phyloP scores from a whole-genome alignment of 2,797 vertebrate genomes.

The Tympanoctomys barrerae region DNA sequence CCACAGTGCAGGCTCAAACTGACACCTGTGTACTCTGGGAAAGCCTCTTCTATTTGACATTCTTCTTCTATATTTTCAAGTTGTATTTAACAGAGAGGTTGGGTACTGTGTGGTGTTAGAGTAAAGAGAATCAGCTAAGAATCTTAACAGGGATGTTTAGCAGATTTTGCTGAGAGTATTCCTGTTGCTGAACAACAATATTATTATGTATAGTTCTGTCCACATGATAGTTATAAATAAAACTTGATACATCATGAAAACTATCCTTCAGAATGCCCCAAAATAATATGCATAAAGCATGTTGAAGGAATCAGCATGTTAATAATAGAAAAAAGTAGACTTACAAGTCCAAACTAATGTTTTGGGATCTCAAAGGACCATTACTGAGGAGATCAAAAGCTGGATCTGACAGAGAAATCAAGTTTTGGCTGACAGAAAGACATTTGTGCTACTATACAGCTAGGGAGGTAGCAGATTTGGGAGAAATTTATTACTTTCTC shows the following conservation, averaged over 20 bases:
- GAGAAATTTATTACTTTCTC: neutral
- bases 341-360: neutral
- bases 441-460: neutral
- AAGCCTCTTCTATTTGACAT: neutral
- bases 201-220: neutral
- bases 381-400: neutral
- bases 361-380: neutral
- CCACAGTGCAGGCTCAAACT: neutral
- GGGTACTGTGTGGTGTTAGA: neutral
- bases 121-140: neutral
- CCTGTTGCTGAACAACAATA: neutral
- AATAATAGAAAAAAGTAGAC: neutral
- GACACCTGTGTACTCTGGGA: neutral
- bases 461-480: neutral
- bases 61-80: neutral
- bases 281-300: neutral
- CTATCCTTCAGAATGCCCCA: neutral
- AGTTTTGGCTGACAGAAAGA: neutral
- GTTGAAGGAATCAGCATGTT: neutral
- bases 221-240: neutral
- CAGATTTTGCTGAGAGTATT: slow-evolving; percentile 35
- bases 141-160: neutral
- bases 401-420: neutral
- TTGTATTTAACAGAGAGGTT: neutral
- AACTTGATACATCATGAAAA: neutral